phyloP scores from a whole-genome alignment of 2,113 vertebrate species.

The Trogon melanurus region DNA sequence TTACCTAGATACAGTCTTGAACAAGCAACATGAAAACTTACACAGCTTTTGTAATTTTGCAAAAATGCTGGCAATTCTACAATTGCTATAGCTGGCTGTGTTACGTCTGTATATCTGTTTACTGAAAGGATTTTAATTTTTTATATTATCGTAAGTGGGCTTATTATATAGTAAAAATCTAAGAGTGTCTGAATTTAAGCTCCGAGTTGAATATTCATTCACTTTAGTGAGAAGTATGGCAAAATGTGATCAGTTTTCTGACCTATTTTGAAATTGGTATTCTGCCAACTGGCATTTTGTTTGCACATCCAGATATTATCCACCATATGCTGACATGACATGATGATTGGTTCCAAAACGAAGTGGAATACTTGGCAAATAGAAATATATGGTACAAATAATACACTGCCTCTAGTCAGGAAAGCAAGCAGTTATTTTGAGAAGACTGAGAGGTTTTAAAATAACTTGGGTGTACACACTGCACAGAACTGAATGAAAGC shows the following conservation, averaged over 20 bases:
- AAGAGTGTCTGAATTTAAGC: neutral
- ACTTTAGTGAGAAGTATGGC: slow-evolving; percentile 37
- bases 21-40: neutral
- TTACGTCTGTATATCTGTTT: neutral
- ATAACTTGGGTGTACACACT: neutral
- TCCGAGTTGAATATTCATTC: slow-evolving; percentile 8
- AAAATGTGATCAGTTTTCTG: slow-evolving; percentile 60
- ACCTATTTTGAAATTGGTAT: slow-evolving; percentile 69
- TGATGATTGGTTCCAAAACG: slow-evolving; percentile 70
- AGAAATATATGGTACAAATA: slow-evolving; percentile 68
- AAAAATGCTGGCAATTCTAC: neutral
- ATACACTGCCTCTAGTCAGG: slow-evolving; percentile 49
- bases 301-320: slow-evolving; percentile 70
- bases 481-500: neutral
- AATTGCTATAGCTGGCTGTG: neutral
- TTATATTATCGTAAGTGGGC: neutral
- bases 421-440: slow-evolving; percentile 41
- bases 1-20: neutral
- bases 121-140: neutral
- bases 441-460: slow-evolving; percentile 40
- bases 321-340: slow-evolving; percentile 70
- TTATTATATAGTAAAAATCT: neutral
- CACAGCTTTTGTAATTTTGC: neutral
- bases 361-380: slow-evolving; percentile 66
- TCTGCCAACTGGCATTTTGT: slow-evolving; percentile 66